Percentiles rank a stretch among this genome's conserved stretches.
Evolutionary conservation across 2,113 vertebrate genomes (phyloP).

Genomic region (Copsychus sechellarum): DNA sequence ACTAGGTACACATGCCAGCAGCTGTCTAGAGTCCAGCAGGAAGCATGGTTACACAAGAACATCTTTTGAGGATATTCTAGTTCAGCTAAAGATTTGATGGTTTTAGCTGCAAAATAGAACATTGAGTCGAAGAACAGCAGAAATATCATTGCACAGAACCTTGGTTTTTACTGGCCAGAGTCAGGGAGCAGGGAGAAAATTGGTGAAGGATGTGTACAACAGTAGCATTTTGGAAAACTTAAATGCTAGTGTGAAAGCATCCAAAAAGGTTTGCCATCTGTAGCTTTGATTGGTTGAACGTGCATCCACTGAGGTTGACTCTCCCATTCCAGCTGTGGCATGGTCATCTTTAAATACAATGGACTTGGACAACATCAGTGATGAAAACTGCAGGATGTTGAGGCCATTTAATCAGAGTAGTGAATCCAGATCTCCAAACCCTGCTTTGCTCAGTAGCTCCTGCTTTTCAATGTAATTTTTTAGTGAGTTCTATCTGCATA

Average conservation of each 20-base stretch:
- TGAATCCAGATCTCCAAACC: not conserved
- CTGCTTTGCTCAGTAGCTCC: not conserved
- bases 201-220: not conserved
- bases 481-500: not conserved
- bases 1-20: not conserved
- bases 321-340: not conserved
- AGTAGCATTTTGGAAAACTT: not conserved
- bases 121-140: not conserved
- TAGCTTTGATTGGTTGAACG: not conserved
- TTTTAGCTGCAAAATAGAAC: not conserved
- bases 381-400: not conserved
- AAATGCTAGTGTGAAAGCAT: not conserved
- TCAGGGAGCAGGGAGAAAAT: not conserved
- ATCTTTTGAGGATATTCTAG: not conserved
- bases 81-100: not conserved
- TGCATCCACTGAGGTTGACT: not conserved
- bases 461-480: not conserved
- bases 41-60: not conserved
- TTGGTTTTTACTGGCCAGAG: accelerated
- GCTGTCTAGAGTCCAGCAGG: not conserved
- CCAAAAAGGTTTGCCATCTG: not conserved
- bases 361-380: not conserved
- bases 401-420: not conserved
- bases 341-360: not conserved
- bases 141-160: not conserved